Conservation (phyloP, 1,140 invertebrate genomes). For the Micrasema longulum region DNA sequence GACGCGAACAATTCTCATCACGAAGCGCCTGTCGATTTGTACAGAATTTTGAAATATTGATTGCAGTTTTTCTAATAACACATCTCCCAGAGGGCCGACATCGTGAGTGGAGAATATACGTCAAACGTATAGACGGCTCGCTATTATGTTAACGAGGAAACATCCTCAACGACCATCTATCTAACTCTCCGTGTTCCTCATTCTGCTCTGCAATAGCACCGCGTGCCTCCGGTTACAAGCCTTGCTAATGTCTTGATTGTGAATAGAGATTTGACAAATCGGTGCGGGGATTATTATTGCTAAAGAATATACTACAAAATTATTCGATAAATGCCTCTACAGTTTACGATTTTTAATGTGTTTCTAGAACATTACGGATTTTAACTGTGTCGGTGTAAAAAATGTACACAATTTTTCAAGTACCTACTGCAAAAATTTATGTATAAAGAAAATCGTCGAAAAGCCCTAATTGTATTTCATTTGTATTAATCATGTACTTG, state of each 20-base stretch:
- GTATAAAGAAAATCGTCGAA: too few relatives aligned
- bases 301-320: too few relatives aligned
- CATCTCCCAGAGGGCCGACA: slow-evolving; percentile 26
- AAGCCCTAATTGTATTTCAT: too few relatives aligned
- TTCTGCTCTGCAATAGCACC: slow-evolving; percentile 3
- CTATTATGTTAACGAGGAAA: slow-evolving; percentile 39
- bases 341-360: too few relatives aligned
- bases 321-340: too few relatives aligned
- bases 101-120: slow-evolving; percentile 34
- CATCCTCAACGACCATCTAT: slow-evolving; percentile 19
- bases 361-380: too few relatives aligned
- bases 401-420: too few relatives aligned
- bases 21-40: slow-evolving; percentile 10
- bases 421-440: too few relatives aligned
- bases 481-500: too few relatives aligned
- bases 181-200: neutral
- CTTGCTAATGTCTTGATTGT: slow-evolving; percentile 22
- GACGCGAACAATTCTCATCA: slow-evolving; percentile 16
- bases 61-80: slow-evolving; percentile 39
- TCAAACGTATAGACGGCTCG: slow-evolving; percentile 1
- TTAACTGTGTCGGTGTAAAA: too few relatives aligned
- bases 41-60: slow-evolving; percentile 39
- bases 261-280: slow-evolving; percentile 13
- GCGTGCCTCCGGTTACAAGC: slow-evolving; percentile 7
- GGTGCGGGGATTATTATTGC: neutral